Base-by-base conservation (phyloP, 2,888 invertebrate species). In the Tridacna crocea region DNA sequence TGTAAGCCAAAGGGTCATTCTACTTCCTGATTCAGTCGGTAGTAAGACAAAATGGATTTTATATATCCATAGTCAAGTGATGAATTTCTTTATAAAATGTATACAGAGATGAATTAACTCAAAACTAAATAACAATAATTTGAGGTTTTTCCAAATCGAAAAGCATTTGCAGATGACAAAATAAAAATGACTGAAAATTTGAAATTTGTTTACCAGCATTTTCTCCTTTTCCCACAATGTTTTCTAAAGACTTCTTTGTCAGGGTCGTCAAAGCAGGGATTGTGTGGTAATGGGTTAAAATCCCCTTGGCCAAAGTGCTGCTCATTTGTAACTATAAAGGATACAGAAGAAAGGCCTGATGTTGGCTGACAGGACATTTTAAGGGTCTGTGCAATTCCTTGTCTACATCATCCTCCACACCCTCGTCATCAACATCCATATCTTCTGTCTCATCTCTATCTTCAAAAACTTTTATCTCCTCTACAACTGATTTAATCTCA, bases 261-360 rank as follows among this genome's bases (percentile, higher is more conserved):
- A 55, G 55, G 19, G 15, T 15, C 55, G 19, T 55, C 3, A 15
- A 55, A 55, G 10, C 19, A 1, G 11, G 19, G 17, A 19, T 15
- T 19, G 19, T 15, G 55, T 55, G 55, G 55, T 15, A 55, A 61
- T 10, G 22, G 61, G 61, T 61, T 61, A 61, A 61, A n/a, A n/a
- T n/a, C n/a, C n/a, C n/a, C n/a, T n/a, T 4, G 36, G 36, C 36
- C 8, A 36, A 36, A 36, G n/a, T n/a, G n/a, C n/a, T n/a, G n/a
- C n/a, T n/a, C 36, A 36, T 36, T 36, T 36, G 36, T 36, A 8
- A 36, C 36, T n/a, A 70, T 46, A 61, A 86, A 87, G 82, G 87
- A 87, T 87, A 87, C 87, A 87, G 13, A 10, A 87, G 61, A 19
- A 63, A 61, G 22, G 80, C 68, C 66, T 79, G 78, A 11, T 66